Base-by-base conservation (phyloP, 2,888 invertebrate genomes). In the Aphodius sticticus region DNA sequence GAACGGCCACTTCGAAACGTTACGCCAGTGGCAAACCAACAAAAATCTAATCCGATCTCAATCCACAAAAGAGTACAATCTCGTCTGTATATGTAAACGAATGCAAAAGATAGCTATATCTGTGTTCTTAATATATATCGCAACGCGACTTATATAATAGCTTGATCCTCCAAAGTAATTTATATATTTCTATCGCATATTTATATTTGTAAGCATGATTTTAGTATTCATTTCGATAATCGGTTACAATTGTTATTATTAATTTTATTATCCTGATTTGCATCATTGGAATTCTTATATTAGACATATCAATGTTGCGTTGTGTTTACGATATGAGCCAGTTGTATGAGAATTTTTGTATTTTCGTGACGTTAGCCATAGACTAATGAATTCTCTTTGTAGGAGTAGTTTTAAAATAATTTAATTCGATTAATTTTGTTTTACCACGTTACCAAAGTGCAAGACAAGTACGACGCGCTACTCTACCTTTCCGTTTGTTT, bases 391-490 rank as follows among this genome's bases (percentile, higher is more conserved):
- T 12, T 53, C 53, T 53, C 53, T 53, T 1, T 53, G 12, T 53
- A 53, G 53, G 53, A 12, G 53, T 53, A 53, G 53, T 53, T 12
- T 26, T 53, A 53, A 9, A 53, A 53, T 53, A 53, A 53, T 53
- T 53, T 53, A 26, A 26, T 26, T 76, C 16, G 76, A 26, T 53
- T 76, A 26, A 36, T 70, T 5, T 26, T 26, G 26, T 26, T 26
- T 26, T 26, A 26, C 26, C 26, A 26, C 15, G 76, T 69, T 16
- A 79, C 76, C 76, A 76, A 69, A 76, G 26, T 76, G 36, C 36
- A 69, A 69, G 16, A 15, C 6, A 69, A 70, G 78, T 75, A 53
- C 9, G 75, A 35, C 78, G 78, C 78, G 78, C 78, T 78, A 78
- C 78, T 75, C 35, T 78, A 78, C 78, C 78, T 78, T 75, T 75